Evolutionary conservation across 2,113 vertebrate genomes (phyloP), one percentile per base, ranked within the genome.

Genomic region (Passer domesticus): DNA sequence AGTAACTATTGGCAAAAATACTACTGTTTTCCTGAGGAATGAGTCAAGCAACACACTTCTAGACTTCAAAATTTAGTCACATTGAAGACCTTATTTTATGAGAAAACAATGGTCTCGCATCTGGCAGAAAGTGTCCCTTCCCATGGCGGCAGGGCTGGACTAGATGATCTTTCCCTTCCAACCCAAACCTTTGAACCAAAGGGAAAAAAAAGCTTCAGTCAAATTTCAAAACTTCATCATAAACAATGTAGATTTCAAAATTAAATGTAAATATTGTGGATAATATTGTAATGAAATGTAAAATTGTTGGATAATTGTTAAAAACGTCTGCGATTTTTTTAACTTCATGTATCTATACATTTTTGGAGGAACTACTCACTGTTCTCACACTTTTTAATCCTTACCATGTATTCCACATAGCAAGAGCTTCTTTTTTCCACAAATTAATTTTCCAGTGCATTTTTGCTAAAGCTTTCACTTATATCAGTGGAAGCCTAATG

Each of bases 401-500:
- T 81, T 31, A 25, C 10, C 56, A 2, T 25, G 5, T 80, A 31
- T 82, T 78, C 58, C 4, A 1, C 52, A 20, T 70, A 78, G 30
- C 67, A 75, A 46, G 67, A 63, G 4, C 35, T 46, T 41, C 11
- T 58, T 37, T 83, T 63, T 46, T 37, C 60, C 30, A 43, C 15
- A 59, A 33, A 68, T 52, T 30, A 67, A 39, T 86, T 83, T 72
- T 85, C 12, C 44, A 76, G 23, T 79, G 44, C 9, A 2, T 73
- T 92, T 95, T 89, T 89, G 30, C 30, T 82, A 46, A 79, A 72
- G 25, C 49, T 83, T 88, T 81, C 35, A 11, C 22, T 79, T 83
- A 25, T 1, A 24, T 17, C 13, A 2, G 3, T 46, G 5, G 23
- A 59, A 70, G 33, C 28, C 20, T 89, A 70, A n/a, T 82, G 24